Conservation (phyloP, 2,113 vertebrate species). For the Trematocara nigrifrons region DNA sequence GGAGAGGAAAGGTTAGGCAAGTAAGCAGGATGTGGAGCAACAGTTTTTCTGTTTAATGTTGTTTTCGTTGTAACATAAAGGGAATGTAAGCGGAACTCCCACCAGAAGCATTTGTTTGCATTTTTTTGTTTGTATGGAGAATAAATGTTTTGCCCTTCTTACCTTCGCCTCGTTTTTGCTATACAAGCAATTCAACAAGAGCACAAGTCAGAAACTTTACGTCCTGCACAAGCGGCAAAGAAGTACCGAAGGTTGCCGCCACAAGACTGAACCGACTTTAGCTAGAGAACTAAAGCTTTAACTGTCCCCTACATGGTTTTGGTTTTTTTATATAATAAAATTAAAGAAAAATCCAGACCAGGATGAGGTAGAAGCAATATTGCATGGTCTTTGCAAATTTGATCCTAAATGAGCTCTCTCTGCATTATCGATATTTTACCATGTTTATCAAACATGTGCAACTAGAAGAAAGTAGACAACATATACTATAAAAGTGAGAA, state of each 20-base stretch:
- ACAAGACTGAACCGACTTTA: not conserved
- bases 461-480: not conserved
- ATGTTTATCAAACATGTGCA: not conserved
- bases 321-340: not conserved
- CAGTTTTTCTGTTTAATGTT: not conserved
- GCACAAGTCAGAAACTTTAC: not conserved
- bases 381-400: not conserved
- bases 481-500: not conserved
- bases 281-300: not conserved
- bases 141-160: not conserved
- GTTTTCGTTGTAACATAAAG: not conserved
- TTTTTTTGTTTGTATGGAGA: not conserved
- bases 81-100: not conserved
- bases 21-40: not conserved
- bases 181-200: not conserved
- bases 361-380: accelerated
- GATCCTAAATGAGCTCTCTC: not conserved
- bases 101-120: not conserved
- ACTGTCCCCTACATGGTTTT: not conserved
- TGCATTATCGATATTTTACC: not conserved
- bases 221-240: not conserved
- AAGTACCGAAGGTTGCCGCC: not conserved
- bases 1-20: not conserved
- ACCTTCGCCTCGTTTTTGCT: accelerated
- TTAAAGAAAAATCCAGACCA: not conserved